phyloP scores from a whole-genome alignment of 1,140 invertebrate genomes.

The Orius laevigatus region DNA sequence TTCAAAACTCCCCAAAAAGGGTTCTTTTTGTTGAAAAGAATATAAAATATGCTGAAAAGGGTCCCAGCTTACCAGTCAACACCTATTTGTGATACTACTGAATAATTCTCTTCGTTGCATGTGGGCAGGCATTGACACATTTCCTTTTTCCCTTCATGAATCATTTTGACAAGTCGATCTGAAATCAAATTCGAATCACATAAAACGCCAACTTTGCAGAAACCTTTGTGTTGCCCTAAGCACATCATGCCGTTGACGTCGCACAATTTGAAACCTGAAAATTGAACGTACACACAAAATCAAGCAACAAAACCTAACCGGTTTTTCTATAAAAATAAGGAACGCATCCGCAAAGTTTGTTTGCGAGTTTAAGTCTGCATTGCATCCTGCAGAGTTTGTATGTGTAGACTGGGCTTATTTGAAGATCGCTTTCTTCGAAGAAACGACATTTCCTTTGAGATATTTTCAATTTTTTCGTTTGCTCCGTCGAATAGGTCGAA shows the following conservation, averaged over 20 bases:
- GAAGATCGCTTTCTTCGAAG: constrained; percentile 39
- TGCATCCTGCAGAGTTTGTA: constrained; percentile 48
- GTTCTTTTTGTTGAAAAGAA: no score
- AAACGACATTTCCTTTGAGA: constrained; percentile 46
- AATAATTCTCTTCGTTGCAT: no score
- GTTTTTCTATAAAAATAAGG: constrained; percentile 42
- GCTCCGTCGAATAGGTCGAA: not conserved
- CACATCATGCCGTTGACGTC: constrained; percentile 37
- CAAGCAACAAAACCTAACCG: constrained; percentile 22
- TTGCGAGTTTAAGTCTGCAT: constrained; percentile 38
- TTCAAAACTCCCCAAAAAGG: no score
- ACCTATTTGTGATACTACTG: no score
- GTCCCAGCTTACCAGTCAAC: no score
- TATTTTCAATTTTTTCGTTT: constrained; percentile 28
- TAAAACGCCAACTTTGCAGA: no score
- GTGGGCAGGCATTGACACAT: no score
- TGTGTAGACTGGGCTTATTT: constrained; percentile 42
- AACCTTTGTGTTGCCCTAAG: constrained; percentile 37
- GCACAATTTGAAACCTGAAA: constrained; percentile 27
- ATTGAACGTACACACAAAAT: not conserved
- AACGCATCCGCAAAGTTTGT: constrained; percentile 40
- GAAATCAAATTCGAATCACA: no score
- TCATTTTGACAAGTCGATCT: no score
- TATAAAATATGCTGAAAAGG: no score
- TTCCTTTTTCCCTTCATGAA: no score